Conservation (phyloP, 2,113 vertebrate species). For the Phrynosoma platyrhinos region DNA sequence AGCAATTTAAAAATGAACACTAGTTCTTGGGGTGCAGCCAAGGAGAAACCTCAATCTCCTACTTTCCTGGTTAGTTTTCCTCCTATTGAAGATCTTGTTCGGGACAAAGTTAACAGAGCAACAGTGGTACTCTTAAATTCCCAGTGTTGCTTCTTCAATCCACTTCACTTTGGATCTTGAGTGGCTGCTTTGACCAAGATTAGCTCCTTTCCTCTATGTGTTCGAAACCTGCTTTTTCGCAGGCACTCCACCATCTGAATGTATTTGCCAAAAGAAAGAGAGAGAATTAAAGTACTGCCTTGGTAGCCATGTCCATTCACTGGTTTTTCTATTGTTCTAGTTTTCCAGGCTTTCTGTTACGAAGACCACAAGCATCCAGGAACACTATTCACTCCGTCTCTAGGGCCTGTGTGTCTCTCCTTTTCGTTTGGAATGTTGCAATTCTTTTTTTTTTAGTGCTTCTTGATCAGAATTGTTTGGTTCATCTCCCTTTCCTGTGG, state of each 20-base stretch:
- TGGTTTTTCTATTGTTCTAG: conserved; percentile 75
- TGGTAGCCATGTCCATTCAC: conserved; percentile 58
- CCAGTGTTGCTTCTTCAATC: conserved; percentile 36
- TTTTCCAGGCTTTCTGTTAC: conserved; percentile 72
- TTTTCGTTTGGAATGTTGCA: conserved; percentile 60
- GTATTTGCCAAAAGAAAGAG: conserved; percentile 24
- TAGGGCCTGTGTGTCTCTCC: not conserved
- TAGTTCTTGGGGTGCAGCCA: not conserved
- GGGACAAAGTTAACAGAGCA: conserved; percentile 36
- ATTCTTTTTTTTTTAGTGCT: conserved; percentile 50
- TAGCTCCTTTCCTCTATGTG: conserved; percentile 34
- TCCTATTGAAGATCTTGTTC: conserved; percentile 16
- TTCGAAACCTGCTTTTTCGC: conserved; percentile 38
- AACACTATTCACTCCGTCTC: conserved; percentile 69
- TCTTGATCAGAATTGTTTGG: conserved; percentile 45
- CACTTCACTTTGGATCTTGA: conserved; percentile 13
- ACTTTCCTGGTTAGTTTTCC: conserved; percentile 6
- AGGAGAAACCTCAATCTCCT: conserved; percentile 26
- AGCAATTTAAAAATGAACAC: conserved; percentile 10
- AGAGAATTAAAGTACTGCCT: conserved; percentile 17
- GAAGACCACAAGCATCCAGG: conserved; percentile 75
- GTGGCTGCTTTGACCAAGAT: conserved; percentile 28
- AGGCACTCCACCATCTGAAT: conserved; percentile 35
- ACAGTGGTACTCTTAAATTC: conserved; percentile 42
- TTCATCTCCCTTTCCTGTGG: conserved; percentile 42